phyloP scores from a whole-genome alignment of 2,797 vertebrate species.

The Lycodopsis pacificus region DNA sequence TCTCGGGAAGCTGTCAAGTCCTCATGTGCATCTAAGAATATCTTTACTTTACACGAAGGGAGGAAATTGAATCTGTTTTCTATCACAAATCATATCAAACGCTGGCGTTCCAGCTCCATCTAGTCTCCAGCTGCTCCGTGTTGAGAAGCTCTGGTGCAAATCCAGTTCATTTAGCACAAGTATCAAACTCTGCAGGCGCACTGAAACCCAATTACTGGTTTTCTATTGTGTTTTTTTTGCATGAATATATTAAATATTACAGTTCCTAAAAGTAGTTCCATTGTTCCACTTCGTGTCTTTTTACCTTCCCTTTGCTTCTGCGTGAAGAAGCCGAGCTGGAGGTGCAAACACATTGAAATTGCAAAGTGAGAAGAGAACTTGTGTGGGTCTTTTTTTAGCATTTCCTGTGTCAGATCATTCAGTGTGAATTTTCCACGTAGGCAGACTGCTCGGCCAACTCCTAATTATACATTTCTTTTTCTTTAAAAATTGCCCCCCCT shows the following conservation, averaged over 20 bases:
- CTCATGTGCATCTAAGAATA: not conserved
- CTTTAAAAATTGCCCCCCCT: slow-evolving; percentile 32
- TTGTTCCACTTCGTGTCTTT: not conserved
- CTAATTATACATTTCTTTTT: slow-evolving; percentile 56
- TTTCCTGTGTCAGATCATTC: slow-evolving; percentile 56
- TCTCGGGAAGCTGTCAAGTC: not conserved
- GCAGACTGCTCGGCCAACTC: slow-evolving; percentile 42
- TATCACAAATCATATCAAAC: not conserved
- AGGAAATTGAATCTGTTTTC: not conserved
- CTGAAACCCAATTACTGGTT: not conserved
- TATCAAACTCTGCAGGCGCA: slow-evolving; percentile 4
- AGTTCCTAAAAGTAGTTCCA: not conserved
- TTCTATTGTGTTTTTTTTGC: not conserved
- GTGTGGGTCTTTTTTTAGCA: not conserved
- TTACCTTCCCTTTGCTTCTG: not conserved
- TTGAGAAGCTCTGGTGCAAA: not conserved
- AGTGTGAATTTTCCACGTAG: slow-evolving; percentile 47
- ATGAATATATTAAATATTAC: slow-evolving; percentile 1
- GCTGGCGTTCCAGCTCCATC: not conserved
- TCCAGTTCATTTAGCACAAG: slow-evolving; percentile 3
- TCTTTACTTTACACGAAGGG: not conserved
- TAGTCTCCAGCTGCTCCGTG: not conserved
- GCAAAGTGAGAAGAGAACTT: slow-evolving; percentile 5
- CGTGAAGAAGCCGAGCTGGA: not conserved
- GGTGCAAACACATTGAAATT: slow-evolving; percentile 15